Conservation (phyloP, 2,797 vertebrate species). For the Dipus sagitta region DNA sequence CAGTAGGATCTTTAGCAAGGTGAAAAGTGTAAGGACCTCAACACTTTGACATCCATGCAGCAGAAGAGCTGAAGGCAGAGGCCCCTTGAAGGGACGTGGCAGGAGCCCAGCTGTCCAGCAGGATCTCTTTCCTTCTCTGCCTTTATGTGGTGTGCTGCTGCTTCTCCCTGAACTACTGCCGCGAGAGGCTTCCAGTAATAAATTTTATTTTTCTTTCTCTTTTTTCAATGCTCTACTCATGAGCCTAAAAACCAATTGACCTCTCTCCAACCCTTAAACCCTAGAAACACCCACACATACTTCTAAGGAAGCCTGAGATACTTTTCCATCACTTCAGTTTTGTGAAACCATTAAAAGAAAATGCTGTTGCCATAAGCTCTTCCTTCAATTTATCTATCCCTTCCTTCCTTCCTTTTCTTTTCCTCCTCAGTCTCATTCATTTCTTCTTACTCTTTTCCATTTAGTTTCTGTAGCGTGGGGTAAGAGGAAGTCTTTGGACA, state of each 20-base stretch:
- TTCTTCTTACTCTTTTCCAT: not conserved
- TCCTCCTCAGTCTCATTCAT: not conserved
- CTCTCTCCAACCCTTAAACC: not conserved
- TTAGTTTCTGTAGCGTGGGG: not conserved
- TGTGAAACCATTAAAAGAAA: not conserved
- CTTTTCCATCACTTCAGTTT: not conserved
- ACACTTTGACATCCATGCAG: not conserved
- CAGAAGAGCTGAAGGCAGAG: not conserved
- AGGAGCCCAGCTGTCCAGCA: not conserved
- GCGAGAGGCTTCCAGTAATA: not conserved
- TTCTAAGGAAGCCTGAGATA: not conserved
- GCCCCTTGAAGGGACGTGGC: not conserved
- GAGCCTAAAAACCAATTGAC: not conserved
- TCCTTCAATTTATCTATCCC: not conserved
- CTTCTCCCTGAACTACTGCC: not conserved
- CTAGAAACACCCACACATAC: not conserved
- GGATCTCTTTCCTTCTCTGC: not conserved
- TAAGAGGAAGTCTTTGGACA: constrained; percentile 22
- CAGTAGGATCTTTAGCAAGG: not conserved
- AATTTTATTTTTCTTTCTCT: not conserved
- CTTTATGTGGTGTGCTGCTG: not conserved
- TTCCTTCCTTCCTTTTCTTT: not conserved
- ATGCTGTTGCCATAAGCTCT: not conserved
- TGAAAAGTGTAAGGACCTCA: not conserved
- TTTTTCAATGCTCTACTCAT: not conserved